Conservation (phyloP, 1,140 invertebrate species). For the Drosophila insularis region DNA sequence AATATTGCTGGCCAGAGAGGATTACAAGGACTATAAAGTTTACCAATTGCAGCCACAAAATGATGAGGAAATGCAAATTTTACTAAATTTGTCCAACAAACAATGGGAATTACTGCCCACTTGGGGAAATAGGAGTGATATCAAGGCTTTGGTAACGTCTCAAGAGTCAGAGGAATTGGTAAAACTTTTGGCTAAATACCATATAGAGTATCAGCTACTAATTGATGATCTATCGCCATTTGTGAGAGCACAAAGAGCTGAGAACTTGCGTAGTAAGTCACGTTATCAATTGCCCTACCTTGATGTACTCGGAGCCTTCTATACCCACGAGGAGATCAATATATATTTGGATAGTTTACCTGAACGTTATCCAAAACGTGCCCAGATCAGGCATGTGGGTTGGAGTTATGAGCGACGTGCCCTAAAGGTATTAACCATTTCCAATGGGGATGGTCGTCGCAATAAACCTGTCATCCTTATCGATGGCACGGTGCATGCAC, state of each 20-base stretch:
- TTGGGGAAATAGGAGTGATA: conserved; percentile 19
- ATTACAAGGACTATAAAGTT: conserved; percentile 68
- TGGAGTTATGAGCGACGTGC: conserved; percentile 83
- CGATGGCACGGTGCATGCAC: conserved; percentile 86
- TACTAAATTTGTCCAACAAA: conserved; percentile 21
- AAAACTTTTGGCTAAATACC: conserved; percentile 26
- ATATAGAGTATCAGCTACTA: conserved; percentile 62
- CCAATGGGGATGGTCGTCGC: conserved; percentile 64
- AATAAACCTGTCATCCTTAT: conserved; percentile 84
- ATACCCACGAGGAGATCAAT: conserved; percentile 83
- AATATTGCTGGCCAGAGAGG: conserved; percentile 50
- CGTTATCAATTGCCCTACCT: conserved; percentile 29
- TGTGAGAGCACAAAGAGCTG: conserved; percentile 42
- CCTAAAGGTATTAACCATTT: conserved; percentile 84
- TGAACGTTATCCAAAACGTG: conserved; percentile 79
- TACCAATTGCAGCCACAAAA: conserved; percentile 34
- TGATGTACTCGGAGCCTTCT: conserved; percentile 60
- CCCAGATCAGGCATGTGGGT: conserved; percentile 82
- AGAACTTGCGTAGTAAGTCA: conserved; percentile 41
- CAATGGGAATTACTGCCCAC: conserved; percentile 48
- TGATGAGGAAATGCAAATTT: conserved; percentile 5
- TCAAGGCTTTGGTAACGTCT: conserved; percentile 76
- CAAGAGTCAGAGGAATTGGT: conserved; percentile 50
- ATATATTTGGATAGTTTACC: conserved; percentile 83
- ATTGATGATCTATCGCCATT: conserved; percentile 67